These are phyloP conservation scores for Pachycephala philippinensis DNA, from an alignment of 2,113 vertebrate species.

Conservation along the genomic window DNA sequence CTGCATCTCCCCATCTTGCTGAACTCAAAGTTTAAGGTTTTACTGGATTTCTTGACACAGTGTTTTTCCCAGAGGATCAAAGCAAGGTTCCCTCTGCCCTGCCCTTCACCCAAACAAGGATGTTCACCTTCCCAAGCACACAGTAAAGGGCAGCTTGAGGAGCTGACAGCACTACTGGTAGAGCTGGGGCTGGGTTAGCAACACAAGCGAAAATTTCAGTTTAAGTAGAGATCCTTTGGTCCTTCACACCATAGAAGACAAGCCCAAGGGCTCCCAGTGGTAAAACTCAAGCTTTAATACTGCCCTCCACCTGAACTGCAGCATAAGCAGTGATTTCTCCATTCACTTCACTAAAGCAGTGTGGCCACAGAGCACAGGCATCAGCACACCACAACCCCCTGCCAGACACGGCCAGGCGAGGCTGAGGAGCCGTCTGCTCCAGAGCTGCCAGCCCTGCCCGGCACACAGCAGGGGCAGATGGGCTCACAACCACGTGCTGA, in stretches of 20 bases:
- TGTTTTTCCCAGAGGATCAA: background rate
- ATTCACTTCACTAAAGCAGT: background rate
- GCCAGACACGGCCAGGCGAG: background rate
- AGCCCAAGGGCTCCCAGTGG: background rate
- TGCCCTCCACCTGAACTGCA: background rate
- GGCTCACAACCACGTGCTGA: background rate
- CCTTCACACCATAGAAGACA: background rate
- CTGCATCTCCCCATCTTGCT: background rate
- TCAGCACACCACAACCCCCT: accelerated
- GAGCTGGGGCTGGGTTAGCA: background rate
- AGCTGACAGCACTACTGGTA: background rate
- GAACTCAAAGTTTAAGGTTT: background rate
- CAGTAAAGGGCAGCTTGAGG: background rate
- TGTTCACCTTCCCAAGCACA: background rate
- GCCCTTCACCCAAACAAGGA: background rate
- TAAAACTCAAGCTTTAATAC: background rate
- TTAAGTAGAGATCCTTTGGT: background rate
- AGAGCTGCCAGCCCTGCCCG: background rate
- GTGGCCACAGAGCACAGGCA: background rate
- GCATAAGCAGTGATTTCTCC: background rate
- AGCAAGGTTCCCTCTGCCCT: background rate
- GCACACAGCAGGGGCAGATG: background rate
- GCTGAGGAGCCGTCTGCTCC: background rate
- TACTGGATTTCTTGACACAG: background rate
- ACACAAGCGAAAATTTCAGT: background rate